Evolutionary conservation across 2,113 vertebrate species (phyloP), one percentile per base, ranked within the genome.

Genomic region (Cyprinus carpio): DNA sequence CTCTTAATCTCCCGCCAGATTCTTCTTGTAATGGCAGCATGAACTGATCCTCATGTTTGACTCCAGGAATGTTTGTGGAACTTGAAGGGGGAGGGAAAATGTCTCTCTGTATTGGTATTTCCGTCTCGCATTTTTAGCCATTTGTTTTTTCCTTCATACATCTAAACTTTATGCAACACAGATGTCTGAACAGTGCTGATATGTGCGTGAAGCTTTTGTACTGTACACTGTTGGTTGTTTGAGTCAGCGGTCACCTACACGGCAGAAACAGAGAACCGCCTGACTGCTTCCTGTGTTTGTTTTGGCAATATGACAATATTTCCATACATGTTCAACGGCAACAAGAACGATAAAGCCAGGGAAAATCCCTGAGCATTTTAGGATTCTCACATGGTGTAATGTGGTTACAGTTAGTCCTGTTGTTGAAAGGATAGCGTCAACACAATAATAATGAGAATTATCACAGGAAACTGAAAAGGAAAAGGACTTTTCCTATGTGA

Each of bases 301-400:
- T 92, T 90, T 93, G 90, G 87, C 92, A 93, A 94, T 86, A 91
- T 62, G 0, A 23, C 72, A 29, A 77, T 89, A 87, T 87, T 87
- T 87, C 90, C 84, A 82, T 72, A 54, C n/a, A n/a, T 46, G 67
- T 4, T 78, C 34, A 60, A 82, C 18, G 23, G 56, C 77, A 80
- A 43, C 31, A 51, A 79, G 76, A 80, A 80, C 4, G 77, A 80
- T 43, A 25, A 80, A 80, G n/a, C 37, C 37, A 9, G 58, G 16
- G n/a, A 62, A 64, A 80, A 62, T 16, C 76, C 54, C 34, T 16
- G 56, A 27, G 34, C 37, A 46, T 74, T 46, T 74, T 11, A 43
- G 6, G 40, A 75, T 75, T 75, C 18, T 58, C 51, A n/a, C 75
- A 78, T 79, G n/a, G 4, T 72, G 18, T 40, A 74, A 74, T 74